These are phyloP conservation scores for Aphidius ervi DNA, from an alignment of 1,140 invertebrate genomes.

Conservation along the genomic window DNA sequence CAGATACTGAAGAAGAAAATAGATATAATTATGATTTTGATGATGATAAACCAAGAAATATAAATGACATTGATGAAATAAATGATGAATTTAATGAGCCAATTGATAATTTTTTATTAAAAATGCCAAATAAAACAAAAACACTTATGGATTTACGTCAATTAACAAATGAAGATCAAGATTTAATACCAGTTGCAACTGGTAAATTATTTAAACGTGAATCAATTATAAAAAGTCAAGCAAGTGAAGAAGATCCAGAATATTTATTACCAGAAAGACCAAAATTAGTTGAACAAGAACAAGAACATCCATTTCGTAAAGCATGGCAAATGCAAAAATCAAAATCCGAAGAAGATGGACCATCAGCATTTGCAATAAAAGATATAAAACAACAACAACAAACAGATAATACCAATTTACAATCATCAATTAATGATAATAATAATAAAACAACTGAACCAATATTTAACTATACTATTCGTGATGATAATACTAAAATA, in stretches of 20 bases:
- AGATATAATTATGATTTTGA: constrained; percentile 24
- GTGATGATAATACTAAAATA: too few species aligned
- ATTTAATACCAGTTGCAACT: constrained; percentile 23
- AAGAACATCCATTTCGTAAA: constrained; percentile 50
- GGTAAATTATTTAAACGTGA: constrained; percentile 45
- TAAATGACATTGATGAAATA: constrained; percentile 25
- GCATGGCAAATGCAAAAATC: constrained; percentile 52
- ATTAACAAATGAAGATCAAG: constrained; percentile 29
- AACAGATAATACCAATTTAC: neutral
- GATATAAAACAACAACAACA: constrained; percentile 31
- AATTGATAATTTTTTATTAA: constrained; percentile 39
- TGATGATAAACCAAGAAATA: constrained; percentile 27
- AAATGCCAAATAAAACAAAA: constrained; percentile 37
- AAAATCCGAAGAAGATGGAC: constrained; percentile 47
- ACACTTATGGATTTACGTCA: constrained; percentile 44
- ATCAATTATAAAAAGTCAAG: constrained; percentile 50
- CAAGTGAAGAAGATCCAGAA: constrained; percentile 50
- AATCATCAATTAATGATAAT: constrained; percentile 18
- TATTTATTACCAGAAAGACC: constrained; percentile 48
- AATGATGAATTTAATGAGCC: constrained; percentile 29
- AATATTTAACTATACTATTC: too few species aligned
- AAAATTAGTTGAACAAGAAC: constrained; percentile 48
- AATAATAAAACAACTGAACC: constrained; percentile 10
- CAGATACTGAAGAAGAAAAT: constrained; percentile 43
- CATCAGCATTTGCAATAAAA: constrained; percentile 36